These are phyloP conservation scores for Sebastes trivittatus DNA, from an alignment of 2,797 vertebrate species.

Conservation along the genomic window DNA sequence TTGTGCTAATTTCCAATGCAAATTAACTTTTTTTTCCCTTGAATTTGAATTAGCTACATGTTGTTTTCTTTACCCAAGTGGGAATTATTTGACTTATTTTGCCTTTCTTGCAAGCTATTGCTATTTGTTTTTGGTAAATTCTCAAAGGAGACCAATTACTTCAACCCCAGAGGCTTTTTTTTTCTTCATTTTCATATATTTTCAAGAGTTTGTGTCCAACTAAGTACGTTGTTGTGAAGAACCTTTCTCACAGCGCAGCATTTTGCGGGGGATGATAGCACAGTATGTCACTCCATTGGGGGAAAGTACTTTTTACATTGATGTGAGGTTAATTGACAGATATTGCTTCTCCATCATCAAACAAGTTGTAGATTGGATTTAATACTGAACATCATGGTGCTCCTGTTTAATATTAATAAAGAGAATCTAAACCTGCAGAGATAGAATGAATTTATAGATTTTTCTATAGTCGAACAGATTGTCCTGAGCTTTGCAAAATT, in stretches of 20 bases:
- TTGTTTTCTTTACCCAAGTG: slow-evolving; percentile 44
- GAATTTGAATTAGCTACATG: slow-evolving; percentile 54
- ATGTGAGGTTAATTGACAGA: not conserved
- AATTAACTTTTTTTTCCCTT: slow-evolving; percentile 38
- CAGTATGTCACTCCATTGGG: not conserved
- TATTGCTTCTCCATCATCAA: not conserved
- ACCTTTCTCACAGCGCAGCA: not conserved
- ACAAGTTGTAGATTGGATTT: not conserved
- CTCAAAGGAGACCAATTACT: slow-evolving; percentile 49
- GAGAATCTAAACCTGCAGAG: not conserved
- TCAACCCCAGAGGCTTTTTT: slow-evolving; percentile 13
- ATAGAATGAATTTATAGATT: not conserved
- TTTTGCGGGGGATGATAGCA: not conserved
- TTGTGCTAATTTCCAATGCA: slow-evolving; percentile 50
- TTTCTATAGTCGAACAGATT: not conserved
- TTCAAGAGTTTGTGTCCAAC: slow-evolving; percentile 23
- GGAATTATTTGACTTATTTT: slow-evolving; percentile 45
- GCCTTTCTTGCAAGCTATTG: slow-evolving; percentile 27
- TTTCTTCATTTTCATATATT: not conserved
- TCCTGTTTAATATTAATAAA: not conserved
- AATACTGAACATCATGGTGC: not conserved
- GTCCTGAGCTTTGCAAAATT: not conserved
- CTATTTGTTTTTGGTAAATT: slow-evolving; percentile 45
- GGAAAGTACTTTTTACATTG: not conserved
- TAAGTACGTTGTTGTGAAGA: slow-evolving; percentile 4